Base-by-base conservation (phyloP, 2,797 vertebrate species). In the Malacoctenus gilli region DNA sequence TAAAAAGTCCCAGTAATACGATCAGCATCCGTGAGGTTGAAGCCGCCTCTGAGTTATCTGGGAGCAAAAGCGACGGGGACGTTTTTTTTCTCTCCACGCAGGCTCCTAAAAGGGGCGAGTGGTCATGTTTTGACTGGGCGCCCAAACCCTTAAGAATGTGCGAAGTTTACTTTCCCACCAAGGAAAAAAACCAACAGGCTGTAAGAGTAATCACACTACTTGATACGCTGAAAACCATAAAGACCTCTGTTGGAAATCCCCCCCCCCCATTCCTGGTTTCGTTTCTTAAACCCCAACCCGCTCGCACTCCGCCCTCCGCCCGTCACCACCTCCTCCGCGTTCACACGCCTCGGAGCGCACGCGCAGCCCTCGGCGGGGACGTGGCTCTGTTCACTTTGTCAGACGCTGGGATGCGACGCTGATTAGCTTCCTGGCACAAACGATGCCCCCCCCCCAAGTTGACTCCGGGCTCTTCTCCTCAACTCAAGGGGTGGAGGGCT, bases 401-500 rank as follows among this genome's bases (percentile, higher is more conserved):
- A 30, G 38, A 66, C n/a, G n/a, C 68, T 67, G 79, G 83, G 85
- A 86, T 74, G 74, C 47, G n/a, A 70, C 16, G 53, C 72, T 89
- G 87, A 92, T 90, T 87, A 85, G 77, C 84, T 89, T 90, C 89
- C 89, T 89, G 84, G 62, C 68, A 68, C 79, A 59, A 88, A 73
- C 22, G 57, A 59, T 56, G 52, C 65, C 70, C 74, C 46, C 62
- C 55, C 55, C 53, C 42, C 30, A 56, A 68, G 54, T 55, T 13
- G 47, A 72, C 57, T 75, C 56, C 15, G 19, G 51, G 76, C 67
- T 85, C 69, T 85, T 81, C 72, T 28, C 63, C 73, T 40, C 36
- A 30, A n/a, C n/a, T n/a, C 56, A 20, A 79, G 71, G 82, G 83
- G 77, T 54, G 80, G 85, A 82, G 82, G 78, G 81, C 77, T 66